phyloP scores from a whole-genome alignment of 2,888 invertebrate species.

The Drosophila neotestacea region DNA sequence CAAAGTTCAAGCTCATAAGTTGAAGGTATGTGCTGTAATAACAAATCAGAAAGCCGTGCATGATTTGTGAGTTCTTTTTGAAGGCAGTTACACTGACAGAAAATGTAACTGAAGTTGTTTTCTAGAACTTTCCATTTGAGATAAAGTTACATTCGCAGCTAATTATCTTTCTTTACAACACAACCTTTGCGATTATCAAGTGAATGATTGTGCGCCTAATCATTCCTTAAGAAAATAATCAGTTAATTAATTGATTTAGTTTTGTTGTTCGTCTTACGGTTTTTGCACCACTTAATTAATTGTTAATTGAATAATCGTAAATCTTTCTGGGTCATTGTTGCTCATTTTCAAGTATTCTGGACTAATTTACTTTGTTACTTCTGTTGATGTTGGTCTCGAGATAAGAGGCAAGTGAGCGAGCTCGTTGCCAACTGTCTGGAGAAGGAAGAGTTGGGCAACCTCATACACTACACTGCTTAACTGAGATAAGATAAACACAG shows the following conservation, averaged over 20 bases:
- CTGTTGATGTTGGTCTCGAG: slow-evolving; percentile 22
- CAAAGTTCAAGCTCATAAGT: slow-evolving; percentile 65
- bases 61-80: slow-evolving; percentile 36
- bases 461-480: background rate
- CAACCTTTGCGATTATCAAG: slow-evolving; percentile 1
- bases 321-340: slow-evolving; percentile 66
- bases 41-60: slow-evolving; percentile 49
- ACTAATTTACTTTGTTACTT: slow-evolving; percentile 38
- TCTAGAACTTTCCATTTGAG: background rate
- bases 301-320: slow-evolving; percentile 48
- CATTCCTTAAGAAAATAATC: slow-evolving; percentile 18
- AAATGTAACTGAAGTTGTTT: slow-evolving; percentile 3
- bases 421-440: slow-evolving; percentile 18
- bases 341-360: slow-evolving; percentile 42
- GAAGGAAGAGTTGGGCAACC: slow-evolving; percentile 32
- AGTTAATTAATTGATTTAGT: slow-evolving; percentile 46
- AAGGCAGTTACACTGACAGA: slow-evolving; percentile 40
- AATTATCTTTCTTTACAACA: background rate
- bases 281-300: slow-evolving; percentile 51
- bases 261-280: slow-evolving; percentile 5
- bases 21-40: slow-evolving; percentile 49
- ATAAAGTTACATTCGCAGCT: background rate
- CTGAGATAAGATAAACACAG: slow-evolving; percentile 46
- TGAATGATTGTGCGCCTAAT: slow-evolving; percentile 8
- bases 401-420: slow-evolving; percentile 21